Evolutionary conservation across 2,797 vertebrate genomes (phyloP).

Genomic region (Onychomys arenicola): DNA sequence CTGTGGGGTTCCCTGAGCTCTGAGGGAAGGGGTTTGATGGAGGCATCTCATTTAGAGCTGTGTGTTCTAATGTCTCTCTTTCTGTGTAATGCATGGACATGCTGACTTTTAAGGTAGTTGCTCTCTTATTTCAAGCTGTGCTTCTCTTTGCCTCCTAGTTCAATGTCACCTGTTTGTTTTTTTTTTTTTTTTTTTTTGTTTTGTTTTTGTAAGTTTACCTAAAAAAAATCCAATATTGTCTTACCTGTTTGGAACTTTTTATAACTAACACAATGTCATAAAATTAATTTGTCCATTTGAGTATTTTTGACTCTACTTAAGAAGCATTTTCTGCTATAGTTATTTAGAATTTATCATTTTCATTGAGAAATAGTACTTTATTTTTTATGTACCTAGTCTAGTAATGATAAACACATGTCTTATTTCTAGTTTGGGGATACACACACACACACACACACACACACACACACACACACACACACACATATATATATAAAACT

Average conservation of each 20-base stretch:
- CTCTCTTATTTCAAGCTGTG: not conserved
- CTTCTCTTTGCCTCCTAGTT: not conserved
- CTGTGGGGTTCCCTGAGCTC: not conserved
- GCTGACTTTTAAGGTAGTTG: not conserved
- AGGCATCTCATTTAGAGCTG: not conserved
- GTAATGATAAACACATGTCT: not conserved
- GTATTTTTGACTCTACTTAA: slow-evolving; percentile 6
- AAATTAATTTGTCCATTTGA: not conserved
- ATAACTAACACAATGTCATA: not conserved
- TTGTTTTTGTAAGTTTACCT: not conserved
- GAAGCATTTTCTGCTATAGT: not conserved
- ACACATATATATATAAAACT: not conserved
- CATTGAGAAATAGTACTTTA: not conserved
- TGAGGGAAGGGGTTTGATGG: not conserved
- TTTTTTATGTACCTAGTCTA: not conserved
- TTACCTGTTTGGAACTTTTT: not conserved
- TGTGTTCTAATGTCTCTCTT: not conserved
- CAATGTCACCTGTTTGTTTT: not conserved
- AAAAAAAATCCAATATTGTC: not conserved
- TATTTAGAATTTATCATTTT: not conserved
- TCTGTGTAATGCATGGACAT: not conserved
- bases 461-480: too few relatives aligned
- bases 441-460: too few relatives aligned
- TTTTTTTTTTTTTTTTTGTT: not conserved
- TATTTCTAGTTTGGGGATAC: slow-evolving; percentile 39